Conservation (phyloP, 2,113 vertebrate species). For the Toxostoma redivivum region DNA sequence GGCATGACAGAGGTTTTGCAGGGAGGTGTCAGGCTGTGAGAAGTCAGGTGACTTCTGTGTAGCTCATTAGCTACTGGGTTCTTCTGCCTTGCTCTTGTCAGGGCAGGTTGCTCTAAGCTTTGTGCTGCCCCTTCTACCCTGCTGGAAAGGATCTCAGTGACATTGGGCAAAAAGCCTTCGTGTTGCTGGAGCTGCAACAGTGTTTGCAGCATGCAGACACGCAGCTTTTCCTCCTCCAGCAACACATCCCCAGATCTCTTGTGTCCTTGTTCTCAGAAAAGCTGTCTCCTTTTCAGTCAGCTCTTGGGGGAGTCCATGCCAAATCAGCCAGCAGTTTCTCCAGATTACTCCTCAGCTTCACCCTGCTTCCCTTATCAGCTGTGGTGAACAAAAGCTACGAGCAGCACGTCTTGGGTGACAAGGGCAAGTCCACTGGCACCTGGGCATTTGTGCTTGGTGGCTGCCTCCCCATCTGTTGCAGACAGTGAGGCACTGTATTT, state of each 20-base stretch:
- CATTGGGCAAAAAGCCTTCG: not conserved
- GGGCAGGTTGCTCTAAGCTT: not conserved
- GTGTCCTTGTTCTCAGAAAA: not conserved
- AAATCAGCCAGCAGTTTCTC: not conserved
- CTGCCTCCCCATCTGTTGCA: accelerated
- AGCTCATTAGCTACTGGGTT: not conserved
- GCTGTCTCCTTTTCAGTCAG: not conserved
- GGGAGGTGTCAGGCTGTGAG: not conserved
- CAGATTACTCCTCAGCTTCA: not conserved
- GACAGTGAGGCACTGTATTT: not conserved
- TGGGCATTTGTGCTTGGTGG: not conserved
- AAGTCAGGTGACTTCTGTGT: not conserved
- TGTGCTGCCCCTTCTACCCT: not conserved
- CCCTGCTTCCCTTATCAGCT: not conserved
- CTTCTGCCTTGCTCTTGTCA: not conserved
- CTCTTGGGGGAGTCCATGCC: not conserved
- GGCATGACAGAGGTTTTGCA: not conserved
- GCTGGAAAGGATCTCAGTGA: not conserved
- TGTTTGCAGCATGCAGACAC: not conserved
- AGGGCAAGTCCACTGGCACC: not conserved
- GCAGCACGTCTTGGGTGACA: not conserved
- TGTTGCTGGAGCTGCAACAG: not conserved
- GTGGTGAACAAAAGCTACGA: not conserved
- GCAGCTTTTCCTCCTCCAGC: not conserved
- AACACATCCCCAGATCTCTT: not conserved